Evolutionary conservation across 30 jellyfish, hydroid and myxozoan species (phyloP).

Genomic region (Mastigias papua): DNA sequence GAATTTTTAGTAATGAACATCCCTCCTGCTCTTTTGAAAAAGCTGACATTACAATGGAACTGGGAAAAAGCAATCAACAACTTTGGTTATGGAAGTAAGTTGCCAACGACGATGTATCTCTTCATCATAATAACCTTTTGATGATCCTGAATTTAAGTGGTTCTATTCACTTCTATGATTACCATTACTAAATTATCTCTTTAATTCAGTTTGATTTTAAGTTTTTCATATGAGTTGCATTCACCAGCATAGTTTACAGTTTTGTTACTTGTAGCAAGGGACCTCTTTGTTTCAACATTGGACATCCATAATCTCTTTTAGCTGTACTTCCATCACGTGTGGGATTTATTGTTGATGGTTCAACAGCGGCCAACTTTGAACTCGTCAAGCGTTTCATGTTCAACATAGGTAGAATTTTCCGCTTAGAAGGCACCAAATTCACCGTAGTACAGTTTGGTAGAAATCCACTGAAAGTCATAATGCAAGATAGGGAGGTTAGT

Average conservation of each 20-base stretch:
- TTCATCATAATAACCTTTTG: too few relatives aligned
- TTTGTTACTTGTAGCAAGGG: too few relatives aligned
- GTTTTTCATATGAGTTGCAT: too few relatives aligned
- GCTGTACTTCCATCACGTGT: constrained; percentile 70
- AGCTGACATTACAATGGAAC: constrained; percentile 68
- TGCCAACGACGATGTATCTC: too few relatives aligned
- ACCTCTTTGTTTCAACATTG: too few relatives aligned
- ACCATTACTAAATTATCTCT: too few relatives aligned
- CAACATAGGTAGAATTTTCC: constrained; percentile 79
- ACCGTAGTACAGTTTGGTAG: constrained; percentile 67
- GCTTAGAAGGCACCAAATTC: constrained; percentile 68
- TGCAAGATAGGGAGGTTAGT: constrained; percentile 48
- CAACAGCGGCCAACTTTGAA: constrained; percentile 66
- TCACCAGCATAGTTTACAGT: too few relatives aligned
- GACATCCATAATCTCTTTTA: too few relatives aligned
- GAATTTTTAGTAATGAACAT: constrained; percentile 59
- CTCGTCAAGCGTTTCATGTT: constrained; percentile 62
- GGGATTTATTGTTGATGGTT: constrained; percentile 71
- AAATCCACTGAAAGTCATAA: constrained; percentile 67
- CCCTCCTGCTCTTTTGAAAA: constrained; percentile 54
- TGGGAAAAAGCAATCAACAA: constrained; percentile 71
- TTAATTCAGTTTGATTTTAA: too few relatives aligned
- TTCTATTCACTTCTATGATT: too few relatives aligned
- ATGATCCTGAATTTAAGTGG: too few relatives aligned
- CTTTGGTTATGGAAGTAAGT: constrained; percentile 79